Percentiles rank a stretch among this genome's conserved stretches.
phyloP scores from a whole-genome alignment of 2,113 vertebrate species.

The Agapornis roseicollis region DNA sequence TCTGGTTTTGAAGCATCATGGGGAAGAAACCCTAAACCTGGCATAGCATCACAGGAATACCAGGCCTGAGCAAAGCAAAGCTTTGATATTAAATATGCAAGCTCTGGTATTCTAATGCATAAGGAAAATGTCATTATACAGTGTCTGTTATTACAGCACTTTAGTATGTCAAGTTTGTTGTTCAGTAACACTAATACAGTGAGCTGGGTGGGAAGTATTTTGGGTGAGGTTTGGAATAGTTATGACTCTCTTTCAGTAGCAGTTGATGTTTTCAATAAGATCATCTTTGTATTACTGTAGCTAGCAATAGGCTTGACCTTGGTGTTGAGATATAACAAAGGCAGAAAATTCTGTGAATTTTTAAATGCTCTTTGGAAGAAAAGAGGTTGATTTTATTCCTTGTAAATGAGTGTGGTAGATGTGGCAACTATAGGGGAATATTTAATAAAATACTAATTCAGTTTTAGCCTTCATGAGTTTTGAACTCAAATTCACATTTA shows the following conservation, averaged over 20 bases:
- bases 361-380: neutral
- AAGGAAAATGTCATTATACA: neutral
- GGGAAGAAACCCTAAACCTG: neutral
- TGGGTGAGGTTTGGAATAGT: neutral
- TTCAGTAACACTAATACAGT: neutral
- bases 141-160: neutral
- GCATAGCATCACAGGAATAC: neutral
- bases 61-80: neutral
- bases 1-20: neutral
- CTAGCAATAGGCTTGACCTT: neutral
- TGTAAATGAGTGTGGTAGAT: neutral
- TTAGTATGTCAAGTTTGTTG: neutral
- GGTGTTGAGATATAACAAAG: neutral
- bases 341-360: neutral
- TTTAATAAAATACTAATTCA: neutral
- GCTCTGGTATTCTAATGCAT: neutral
- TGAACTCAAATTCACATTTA: neutral
- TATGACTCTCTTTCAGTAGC: neutral
- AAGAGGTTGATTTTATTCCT: neutral
- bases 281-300: neutral
- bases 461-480: neutral
- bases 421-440: neutral
- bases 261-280: neutral
- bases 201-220: neutral
- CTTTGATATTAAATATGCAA: neutral